phyloP scores from a whole-genome alignment of 2,797 vertebrate species.

The Melanogrammus aeglefinus region DNA sequence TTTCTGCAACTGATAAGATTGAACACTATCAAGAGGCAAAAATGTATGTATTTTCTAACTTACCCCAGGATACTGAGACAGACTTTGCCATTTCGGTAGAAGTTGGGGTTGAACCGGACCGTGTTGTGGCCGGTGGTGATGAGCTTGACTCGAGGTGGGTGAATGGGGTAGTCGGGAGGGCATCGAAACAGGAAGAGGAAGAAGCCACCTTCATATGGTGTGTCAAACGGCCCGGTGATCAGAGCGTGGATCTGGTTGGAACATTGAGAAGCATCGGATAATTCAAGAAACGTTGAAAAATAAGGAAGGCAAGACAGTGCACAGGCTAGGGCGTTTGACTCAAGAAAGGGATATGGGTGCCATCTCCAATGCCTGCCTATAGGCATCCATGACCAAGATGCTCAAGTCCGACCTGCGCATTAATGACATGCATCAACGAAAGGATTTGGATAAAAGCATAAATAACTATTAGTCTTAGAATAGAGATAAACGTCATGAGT shows the following conservation, averaged over 20 bases:
- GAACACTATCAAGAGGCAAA: neutral
- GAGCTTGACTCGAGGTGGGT: constrained; percentile 95
- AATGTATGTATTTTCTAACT: constrained; percentile 47
- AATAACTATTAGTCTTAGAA: neutral
- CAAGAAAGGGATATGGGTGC: neutral
- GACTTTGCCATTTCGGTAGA: constrained; percentile 98
- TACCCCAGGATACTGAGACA: constrained; percentile 99
- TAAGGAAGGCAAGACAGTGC: neutral
- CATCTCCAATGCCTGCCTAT: neutral
- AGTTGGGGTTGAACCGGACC: constrained; percentile 98
- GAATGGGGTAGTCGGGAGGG: constrained; percentile 97
- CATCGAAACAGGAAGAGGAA: constrained; percentile 99
- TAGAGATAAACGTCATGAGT: neutral
- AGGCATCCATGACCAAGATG: neutral
- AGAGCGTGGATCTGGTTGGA: constrained; percentile 93
- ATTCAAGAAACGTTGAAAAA: neutral
- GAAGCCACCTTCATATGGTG: constrained; percentile 97
- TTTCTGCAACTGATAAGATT: neutral
- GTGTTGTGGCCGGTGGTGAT: constrained; percentile 98
- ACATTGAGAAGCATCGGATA: constrained; percentile 19
- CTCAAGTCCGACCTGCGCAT: neutral
- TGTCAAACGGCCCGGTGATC: constrained; percentile 98
- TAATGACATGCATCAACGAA: neutral
- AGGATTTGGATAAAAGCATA: neutral
- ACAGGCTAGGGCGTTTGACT: neutral